phyloP scores from a whole-genome alignment of 2,113 vertebrate species.

The Trematocara zebra region DNA sequence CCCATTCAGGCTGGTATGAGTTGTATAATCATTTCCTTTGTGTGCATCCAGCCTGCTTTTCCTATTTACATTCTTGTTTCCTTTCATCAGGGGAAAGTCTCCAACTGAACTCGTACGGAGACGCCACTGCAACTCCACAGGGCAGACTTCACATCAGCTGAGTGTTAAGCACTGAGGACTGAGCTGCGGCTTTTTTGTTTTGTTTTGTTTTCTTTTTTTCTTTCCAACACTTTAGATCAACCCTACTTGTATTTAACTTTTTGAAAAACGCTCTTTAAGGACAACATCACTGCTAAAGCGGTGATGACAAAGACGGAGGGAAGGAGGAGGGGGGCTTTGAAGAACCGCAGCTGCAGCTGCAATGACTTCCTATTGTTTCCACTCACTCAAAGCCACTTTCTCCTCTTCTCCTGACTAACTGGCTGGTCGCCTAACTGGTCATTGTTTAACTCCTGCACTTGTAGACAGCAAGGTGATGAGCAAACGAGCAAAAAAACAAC shows the following conservation, averaged over 20 bases:
- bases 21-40: slow-evolving; percentile 48
- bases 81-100: slow-evolving; percentile 17
- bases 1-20: neutral
- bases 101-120: neutral
- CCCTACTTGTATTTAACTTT: neutral
- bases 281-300: neutral
- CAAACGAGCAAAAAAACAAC: neutral
- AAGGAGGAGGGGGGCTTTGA: slow-evolving; percentile 9
- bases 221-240: neutral
- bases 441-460: slow-evolving; percentile 43
- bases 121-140: neutral
- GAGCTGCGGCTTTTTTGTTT: neutral
- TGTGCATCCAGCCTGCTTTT: slow-evolving; percentile 32
- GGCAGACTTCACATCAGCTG: neutral
- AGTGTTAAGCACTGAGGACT: neutral
- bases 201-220: rapidly evolving
- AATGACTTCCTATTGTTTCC: slow-evolving; percentile 74
- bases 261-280: neutral
- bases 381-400: slow-evolving; percentile 68
- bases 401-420: slow-evolving; percentile 46
- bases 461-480: neutral
- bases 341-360: slow-evolving; percentile 65
- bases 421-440: slow-evolving; percentile 6
- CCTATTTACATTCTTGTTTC: slow-evolving; percentile 43
- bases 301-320: slow-evolving; percentile 10